Base-by-base conservation (phyloP, 2,888 invertebrate genomes). In the Tetragonisca angustula region DNA sequence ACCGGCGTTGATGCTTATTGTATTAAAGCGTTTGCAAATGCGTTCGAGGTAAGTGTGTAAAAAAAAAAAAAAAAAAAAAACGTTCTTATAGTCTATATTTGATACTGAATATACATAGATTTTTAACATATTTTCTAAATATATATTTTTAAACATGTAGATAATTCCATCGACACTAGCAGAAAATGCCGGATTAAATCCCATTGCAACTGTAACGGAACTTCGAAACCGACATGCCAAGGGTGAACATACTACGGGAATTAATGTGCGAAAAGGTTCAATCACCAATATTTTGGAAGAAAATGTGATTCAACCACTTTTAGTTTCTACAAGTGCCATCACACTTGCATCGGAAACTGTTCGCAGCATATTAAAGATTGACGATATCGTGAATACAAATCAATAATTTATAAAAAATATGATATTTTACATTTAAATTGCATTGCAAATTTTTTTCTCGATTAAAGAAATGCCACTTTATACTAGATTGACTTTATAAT, bases 231-330 rank as follows among this genome's bases (percentile, higher is more conserved):
- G 98, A 91, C 99, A 99, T 95, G 98, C 98, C 11, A 96, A 97
- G 89, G 98, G 97, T 56, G 97, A 98, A 92, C 96, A 96, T 85
- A 97, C 97, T 88, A 97, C 98, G 69, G 99, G 99, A 76, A 99
- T 99, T 89, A 99, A 99, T 95, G 99, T 99, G 81, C 96, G 99
- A 72, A 98, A 98, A 95, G 99, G 99, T 76, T 97, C 97, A 88
- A 99, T 99, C 90, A 98, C 99, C 2, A 98, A 99, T 95, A 99
- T 99, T 95, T 96, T 98, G 81, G 98, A 98, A 88, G 99, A 99
- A 95, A 98, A 98, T 95, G 99, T 99, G 81, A 97, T 99, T 81
- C 99, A 99, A 95, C 99, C 99, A 68, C 96, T 99, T 90, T 96
- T 99, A 93, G 99, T 99, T 75, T 98, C 98, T 79, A 97, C 97